These are phyloP conservation scores for Bubalus kerabau DNA, from an alignment of 2,113 vertebrate species.

Conservation along the genomic window DNA sequence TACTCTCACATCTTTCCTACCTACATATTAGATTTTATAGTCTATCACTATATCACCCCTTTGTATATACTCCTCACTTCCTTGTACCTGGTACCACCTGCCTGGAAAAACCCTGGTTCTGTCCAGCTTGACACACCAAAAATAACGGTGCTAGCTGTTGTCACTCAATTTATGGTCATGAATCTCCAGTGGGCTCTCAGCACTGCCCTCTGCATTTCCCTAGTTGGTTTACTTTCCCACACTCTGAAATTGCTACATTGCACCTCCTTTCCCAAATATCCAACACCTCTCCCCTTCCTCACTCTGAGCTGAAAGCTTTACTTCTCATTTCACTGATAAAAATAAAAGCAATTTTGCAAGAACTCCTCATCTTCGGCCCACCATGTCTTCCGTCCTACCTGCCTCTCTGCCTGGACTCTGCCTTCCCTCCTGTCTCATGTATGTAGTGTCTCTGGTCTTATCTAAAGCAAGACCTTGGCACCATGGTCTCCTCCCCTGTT, in stretches of 20 bases:
- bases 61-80: not conserved
- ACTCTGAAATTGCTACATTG: constrained; percentile 44
- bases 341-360: constrained; percentile 27
- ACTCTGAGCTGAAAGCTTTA: constrained; percentile 1
- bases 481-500: not conserved
- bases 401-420: not conserved
- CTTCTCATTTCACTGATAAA: constrained; percentile 34
- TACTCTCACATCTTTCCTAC: not conserved
- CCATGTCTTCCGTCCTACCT: not conserved
- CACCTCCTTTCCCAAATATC: not conserved
- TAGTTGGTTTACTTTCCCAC: not conserved
- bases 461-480: not conserved
- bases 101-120: not conserved
- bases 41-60: not conserved
- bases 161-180: not conserved
- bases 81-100: not conserved
- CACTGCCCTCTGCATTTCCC: not conserved
- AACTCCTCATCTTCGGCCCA: not conserved
- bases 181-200: not conserved
- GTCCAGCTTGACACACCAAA: not conserved
- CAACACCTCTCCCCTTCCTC: constrained; percentile 12
- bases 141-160: not conserved
- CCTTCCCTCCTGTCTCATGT: not conserved
- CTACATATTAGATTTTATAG: not conserved
- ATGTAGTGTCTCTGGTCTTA: not conserved